A percentile compares a stretch with the other conserved stretches of the same genome.
Evolutionary conservation across 2,888 invertebrate genomes (phyloP).

Genomic region (Dasypogon diadema): DNA sequence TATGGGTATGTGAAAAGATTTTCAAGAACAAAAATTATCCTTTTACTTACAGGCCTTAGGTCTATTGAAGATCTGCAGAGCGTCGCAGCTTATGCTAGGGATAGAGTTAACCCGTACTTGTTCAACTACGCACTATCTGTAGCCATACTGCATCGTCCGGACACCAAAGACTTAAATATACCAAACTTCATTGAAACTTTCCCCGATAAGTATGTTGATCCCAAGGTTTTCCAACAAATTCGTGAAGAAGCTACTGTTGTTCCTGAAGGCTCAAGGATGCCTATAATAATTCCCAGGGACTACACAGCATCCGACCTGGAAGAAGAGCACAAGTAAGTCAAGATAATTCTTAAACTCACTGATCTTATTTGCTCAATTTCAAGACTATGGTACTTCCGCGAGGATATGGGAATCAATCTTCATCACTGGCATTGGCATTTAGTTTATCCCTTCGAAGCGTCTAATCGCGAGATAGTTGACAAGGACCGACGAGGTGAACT

Average conservation of each 20-base stretch:
- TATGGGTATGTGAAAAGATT: constrained; percentile 69
- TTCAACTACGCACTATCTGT: constrained; percentile 83
- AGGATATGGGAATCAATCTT: constrained; percentile 71
- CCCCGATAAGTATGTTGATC: constrained; percentile 74
- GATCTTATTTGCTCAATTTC: neutral
- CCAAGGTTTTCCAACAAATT: constrained; percentile 71
- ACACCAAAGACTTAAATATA: constrained; percentile 71
- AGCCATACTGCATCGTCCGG: constrained; percentile 75
- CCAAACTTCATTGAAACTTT: constrained; percentile 74
- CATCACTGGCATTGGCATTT: constrained; percentile 74
- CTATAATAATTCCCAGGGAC: constrained; percentile 71
- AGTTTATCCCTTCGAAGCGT: constrained; percentile 81
- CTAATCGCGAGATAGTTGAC: constrained; percentile 70
- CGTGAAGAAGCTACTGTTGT: constrained; percentile 71
- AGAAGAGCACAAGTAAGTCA: constrained; percentile 75
- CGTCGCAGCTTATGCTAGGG: constrained; percentile 76
- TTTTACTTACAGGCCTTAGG: constrained; percentile 72
- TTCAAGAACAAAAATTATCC: neutral
- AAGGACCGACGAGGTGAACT: constrained; percentile 84
- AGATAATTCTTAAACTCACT: neutral
- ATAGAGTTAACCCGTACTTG: constrained; percentile 79
- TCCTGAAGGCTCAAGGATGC: constrained; percentile 74
- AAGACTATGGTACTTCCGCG: constrained; percentile 78
- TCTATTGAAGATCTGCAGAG: constrained; percentile 76
- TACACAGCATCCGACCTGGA: constrained; percentile 79